phyloP scores from a whole-genome alignment of 2,113 vertebrate species.

The Crotalus viridis region DNA sequence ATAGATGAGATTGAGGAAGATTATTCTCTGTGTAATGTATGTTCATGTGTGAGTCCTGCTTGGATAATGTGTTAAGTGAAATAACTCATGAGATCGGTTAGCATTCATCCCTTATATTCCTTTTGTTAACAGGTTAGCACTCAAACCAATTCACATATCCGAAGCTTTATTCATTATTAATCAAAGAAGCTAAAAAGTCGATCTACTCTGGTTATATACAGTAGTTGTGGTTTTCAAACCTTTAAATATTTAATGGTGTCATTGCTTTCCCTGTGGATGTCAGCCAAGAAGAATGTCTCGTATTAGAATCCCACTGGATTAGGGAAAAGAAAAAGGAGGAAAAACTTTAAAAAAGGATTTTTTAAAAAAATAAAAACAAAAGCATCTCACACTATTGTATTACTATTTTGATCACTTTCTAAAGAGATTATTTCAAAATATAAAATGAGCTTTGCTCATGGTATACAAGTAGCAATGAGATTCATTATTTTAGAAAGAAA shows the following conservation, averaged over 20 bases:
- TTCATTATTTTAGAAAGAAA: conserved; percentile 28
- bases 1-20: conserved; percentile 54
- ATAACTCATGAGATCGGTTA: conserved; percentile 65
- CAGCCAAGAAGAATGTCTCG: conserved; percentile 67
- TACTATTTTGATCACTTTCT: conserved; percentile 39
- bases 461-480: conserved; percentile 43
- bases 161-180: conserved; percentile 75
- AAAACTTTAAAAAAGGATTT: conserved; percentile 30
- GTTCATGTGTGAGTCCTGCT: conserved; percentile 60
- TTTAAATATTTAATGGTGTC: conserved; percentile 79
- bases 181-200: conserved; percentile 80
- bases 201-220: conserved; percentile 77
- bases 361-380: conserved; percentile 59
- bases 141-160: conserved; percentile 69
- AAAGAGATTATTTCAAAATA: conserved; percentile 50
- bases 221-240: conserved; percentile 74
- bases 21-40: conserved; percentile 46
- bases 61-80: conserved; percentile 66
- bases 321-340: conserved; percentile 49
- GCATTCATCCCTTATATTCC: conserved; percentile 62
- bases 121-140: conserved; percentile 71
- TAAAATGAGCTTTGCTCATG: conserved; percentile 53
- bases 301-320: conserved; percentile 69
- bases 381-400: conserved; percentile 59
- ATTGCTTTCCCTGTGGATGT: conserved; percentile 72